These are phyloP conservation scores for Drosophila azteca DNA, from an alignment of 1,140 invertebrate genomes.

Conservation along the genomic window DNA sequence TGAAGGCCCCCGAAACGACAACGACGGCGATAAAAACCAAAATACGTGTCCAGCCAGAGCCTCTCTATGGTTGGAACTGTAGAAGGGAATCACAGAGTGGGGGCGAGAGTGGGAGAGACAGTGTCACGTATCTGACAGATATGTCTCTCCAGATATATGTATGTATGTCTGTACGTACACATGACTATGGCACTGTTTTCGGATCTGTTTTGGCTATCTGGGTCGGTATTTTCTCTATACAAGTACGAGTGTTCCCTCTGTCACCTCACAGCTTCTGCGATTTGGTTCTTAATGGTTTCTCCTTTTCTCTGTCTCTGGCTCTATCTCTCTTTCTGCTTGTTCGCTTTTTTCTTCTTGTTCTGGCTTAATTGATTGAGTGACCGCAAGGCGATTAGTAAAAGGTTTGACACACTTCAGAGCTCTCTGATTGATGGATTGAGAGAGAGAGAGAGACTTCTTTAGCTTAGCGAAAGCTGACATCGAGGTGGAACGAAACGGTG, in stretches of 20 bases:
- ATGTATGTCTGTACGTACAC: not conserved
- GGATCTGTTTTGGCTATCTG: slow-evolving; percentile 7
- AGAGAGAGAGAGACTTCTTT: too few species aligned
- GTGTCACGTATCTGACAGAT: slow-evolving; percentile 55
- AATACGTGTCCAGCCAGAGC: slow-evolving; percentile 43
- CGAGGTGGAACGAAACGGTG: too few species aligned
- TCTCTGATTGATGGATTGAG: slow-evolving; percentile 39
- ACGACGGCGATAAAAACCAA: slow-evolving; percentile 42
- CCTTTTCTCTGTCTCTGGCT: slow-evolving; percentile 21
- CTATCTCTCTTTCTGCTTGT: slow-evolving; percentile 9
- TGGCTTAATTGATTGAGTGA: slow-evolving; percentile 46
- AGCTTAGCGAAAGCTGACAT: not conserved
- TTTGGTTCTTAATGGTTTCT: too few species aligned
- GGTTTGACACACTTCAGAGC: slow-evolving; percentile 39
- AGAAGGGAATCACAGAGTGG: not conserved
- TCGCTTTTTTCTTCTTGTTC: slow-evolving; percentile 10
- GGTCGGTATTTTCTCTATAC: slow-evolving; percentile 3
- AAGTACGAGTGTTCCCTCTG: slow-evolving; percentile 3
- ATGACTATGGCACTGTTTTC: slow-evolving; percentile 1
- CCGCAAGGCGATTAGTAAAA: slow-evolving; percentile 45
- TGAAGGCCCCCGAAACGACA: slow-evolving; percentile 58
- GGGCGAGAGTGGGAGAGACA: not conserved
- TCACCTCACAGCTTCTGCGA: slow-evolving; percentile 17
- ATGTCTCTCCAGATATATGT: slow-evolving; percentile 15
- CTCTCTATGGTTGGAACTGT: not conserved